phyloP scores from a whole-genome alignment of 2,797 vertebrate species.

The Brachyrhaphis roseni region DNA sequence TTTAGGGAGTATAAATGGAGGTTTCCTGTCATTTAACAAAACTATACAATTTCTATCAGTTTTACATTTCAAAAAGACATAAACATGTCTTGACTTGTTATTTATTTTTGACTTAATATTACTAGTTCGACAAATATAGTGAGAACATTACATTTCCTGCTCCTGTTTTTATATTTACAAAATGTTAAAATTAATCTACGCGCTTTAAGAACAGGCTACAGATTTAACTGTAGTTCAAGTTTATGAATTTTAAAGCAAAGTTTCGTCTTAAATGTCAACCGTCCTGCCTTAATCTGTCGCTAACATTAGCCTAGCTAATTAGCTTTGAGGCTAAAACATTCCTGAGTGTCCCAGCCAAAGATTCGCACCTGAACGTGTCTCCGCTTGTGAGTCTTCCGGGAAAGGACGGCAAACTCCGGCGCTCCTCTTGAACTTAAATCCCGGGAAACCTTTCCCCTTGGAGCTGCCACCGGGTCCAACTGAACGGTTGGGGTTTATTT shows the following conservation, averaged over 20 bases:
- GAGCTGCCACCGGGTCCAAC: constrained; percentile 1
- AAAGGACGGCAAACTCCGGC: not conserved
- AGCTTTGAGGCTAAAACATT: constrained; percentile 63
- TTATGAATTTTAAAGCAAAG: not conserved
- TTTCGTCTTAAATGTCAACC: not conserved
- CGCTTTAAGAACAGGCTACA: accelerated
- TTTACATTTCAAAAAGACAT: not conserved
- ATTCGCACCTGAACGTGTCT: constrained; percentile 54
- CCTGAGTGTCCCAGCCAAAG: constrained; percentile 30
- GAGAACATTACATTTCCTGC: constrained; percentile 8
- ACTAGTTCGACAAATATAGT: not conserved
- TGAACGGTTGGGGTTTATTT: not conserved
- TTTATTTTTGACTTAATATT: not conserved
- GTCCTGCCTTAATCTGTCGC: constrained; percentile 28
- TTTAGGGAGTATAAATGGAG: not conserved
- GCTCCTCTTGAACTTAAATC: not conserved
- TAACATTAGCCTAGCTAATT: constrained; percentile 66
- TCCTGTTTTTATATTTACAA: not conserved
- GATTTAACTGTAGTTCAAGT: not conserved
- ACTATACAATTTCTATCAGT: too few species aligned
- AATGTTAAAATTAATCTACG: accelerated
- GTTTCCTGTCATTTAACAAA: not conserved
- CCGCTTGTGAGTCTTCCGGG: constrained; percentile 22
- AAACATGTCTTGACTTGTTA: too few species aligned
- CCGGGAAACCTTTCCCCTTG: constrained; percentile 9